Evolutionary conservation across 1,140 invertebrate genomes (phyloP), one percentile per base, ranked within the genome.

Genomic region (Drosophila funebris): DNA sequence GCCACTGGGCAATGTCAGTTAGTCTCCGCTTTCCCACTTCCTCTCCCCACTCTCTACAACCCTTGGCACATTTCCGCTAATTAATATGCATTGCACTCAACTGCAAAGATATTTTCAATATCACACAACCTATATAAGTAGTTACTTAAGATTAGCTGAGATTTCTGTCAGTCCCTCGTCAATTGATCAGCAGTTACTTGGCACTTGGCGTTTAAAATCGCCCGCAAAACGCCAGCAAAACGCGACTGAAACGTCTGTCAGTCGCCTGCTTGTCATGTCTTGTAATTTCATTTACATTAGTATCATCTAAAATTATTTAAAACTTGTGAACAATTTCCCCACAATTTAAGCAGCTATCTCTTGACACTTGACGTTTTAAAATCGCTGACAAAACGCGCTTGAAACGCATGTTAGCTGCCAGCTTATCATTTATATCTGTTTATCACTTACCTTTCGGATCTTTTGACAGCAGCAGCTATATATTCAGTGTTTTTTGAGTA

Each of bases 51-150:
- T 31, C 9, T 14, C 52, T 16, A 13, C 20, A 9, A 4, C 16
- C 22, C 11, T 69, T 54, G 73, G 20, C 57, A 76, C 37, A 76
- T 54, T 63, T 70, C 41, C 52, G 78, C 72, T 88, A 87, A 87
- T 87, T 83, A 83, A 83, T 83, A 79, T 85, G 81, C 73, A 72
- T 54, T 73, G 41, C 64, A 50, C 31, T 57, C 24, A 20, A 29
- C 14, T 57, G 62, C 11, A 43, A 61, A 54, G 66, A 56, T 24
- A 75, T 74, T 62, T 69, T 57, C 58, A 52, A 73, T 56, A 50
- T 61, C 68, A 70, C 52, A 48, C 27, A 27, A 39, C 22, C 27
- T 20, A 3, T 9, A 22, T 57, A 62, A 54, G 37, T 27, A n/a
- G 18, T 52, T 77, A 71, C 60, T 53, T 41, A 64, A 57, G 36